Base-by-base conservation (phyloP, 2,888 invertebrate genomes). In the Matsumyia berberina region DNA sequence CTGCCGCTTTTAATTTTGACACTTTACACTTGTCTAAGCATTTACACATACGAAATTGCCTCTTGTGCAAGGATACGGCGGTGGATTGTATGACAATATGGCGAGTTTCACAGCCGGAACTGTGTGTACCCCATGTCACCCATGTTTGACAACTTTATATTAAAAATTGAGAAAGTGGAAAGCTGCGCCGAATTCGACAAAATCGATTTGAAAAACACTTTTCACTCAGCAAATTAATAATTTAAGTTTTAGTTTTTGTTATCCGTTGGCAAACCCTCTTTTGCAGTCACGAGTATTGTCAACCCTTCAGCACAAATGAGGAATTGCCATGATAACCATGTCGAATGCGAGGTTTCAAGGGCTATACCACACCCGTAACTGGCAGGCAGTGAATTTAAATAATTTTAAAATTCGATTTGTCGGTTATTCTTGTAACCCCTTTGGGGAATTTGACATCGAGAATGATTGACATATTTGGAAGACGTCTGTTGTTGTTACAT, bases 381-480 rank as follows among this genome's bases (percentile, higher is more conserved):
- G 35, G n/a, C 12, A 19, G 58, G 24, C 62, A 69, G 46, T 9
- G 73, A 42, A 80, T 80, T 79, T 80, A 74, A 85, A 82, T 77
- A 77, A 76, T 67, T 77, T 70, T 70, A 67, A 82, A 80, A 77
- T 53, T 66, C 58, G 15, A 60, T 85, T 74, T 79, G 69, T 39
- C 62, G 35, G 39, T 57, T 62, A 49, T 70, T 74, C 57, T 57
- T 24, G n/a, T n/a, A 46, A 80, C 76, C 85, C 85, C 64, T 85
- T 85, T 66, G 46, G 39, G 39, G 70, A 15, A 55, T 74, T 79
- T 46, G 64, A 66, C 62, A 69, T 42, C 24, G 24, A 29, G 57
- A 70, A 76, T 85, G 85, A 85, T 80, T 85, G 85, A 80, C 85
- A 85, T 70, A 64, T 80, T 76, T 69, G 42, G 55, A 35, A 60